Conservation (phyloP, 2,888 invertebrate species). For the Apodemia mormo region DNA sequence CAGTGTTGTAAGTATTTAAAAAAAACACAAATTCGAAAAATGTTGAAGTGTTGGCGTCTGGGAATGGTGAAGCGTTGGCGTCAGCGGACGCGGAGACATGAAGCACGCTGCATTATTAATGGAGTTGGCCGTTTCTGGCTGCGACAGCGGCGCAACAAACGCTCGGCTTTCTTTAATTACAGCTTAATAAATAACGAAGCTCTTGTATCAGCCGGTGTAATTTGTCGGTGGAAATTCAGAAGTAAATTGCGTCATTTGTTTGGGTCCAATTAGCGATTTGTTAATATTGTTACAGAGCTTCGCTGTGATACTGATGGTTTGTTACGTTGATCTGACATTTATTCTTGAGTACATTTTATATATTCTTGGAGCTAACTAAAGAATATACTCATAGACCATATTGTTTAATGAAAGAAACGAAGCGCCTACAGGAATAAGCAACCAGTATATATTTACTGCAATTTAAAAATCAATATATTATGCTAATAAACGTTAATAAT, state of each 20-base stretch:
- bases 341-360: too few relatives aligned
- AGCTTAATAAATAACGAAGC: constrained; percentile 22
- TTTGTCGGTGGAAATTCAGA: constrained; percentile 20
- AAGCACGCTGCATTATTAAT: constrained; percentile 14
- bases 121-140: constrained; percentile 7
- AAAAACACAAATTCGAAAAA: too few relatives aligned
- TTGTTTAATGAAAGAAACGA: too few relatives aligned
- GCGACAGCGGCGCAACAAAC: constrained; percentile 6
- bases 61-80: background rate
- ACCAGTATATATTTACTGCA: too few relatives aligned
- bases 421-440: too few relatives aligned
- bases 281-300: background rate
- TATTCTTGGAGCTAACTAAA: too few relatives aligned
- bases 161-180: constrained; percentile 23
- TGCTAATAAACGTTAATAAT: too few relatives aligned
- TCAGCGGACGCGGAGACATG: background rate
- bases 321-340: too few relatives aligned
- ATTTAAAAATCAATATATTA: too few relatives aligned
- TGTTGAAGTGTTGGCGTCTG: background rate
- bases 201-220: constrained; percentile 13
- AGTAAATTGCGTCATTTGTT: constrained; percentile 15
- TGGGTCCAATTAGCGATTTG: constrained; percentile 13
- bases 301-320: background rate
- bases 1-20: too few relatives aligned
- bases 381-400: too few relatives aligned